Conservation (phyloP, 2,113 vertebrate species). For the Lycaon pictus region DNA sequence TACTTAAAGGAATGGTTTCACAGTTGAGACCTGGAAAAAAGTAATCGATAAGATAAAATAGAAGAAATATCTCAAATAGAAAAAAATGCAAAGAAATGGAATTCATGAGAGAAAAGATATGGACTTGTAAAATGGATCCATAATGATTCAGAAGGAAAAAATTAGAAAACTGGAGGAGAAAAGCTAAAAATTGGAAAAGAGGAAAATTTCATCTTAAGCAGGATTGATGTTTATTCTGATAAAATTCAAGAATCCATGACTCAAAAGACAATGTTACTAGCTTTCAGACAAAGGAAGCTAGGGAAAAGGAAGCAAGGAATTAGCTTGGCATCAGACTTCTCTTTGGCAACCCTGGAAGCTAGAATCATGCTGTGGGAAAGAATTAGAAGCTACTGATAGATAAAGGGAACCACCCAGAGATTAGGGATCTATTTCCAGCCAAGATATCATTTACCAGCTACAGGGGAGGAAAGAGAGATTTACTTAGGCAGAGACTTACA, state of each 20-base stretch:
- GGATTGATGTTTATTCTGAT: background rate
- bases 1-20: background rate
- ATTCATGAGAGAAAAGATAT: background rate
- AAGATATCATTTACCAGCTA: background rate
- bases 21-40: background rate
- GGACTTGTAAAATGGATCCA: background rate
- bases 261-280: background rate
- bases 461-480: background rate
- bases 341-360: background rate
- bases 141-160: background rate
- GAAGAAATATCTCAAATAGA: background rate
- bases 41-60: background rate
- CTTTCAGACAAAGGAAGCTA: background rate
- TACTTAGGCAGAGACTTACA: background rate
- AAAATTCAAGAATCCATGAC: background rate
- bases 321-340: background rate
- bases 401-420: background rate
- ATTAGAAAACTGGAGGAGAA: background rate
- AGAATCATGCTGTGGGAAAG: background rate
- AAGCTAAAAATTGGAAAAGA: background rate
- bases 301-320: background rate
- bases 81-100: constrained; percentile 7
- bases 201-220: background rate
- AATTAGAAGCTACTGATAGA: background rate
- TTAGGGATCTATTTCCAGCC: background rate